Percentiles rank a stretch among this genome's conserved stretches.
Conservation (phyloP, 2,113 vertebrate species). For the Nymphicus hollandicus region DNA sequence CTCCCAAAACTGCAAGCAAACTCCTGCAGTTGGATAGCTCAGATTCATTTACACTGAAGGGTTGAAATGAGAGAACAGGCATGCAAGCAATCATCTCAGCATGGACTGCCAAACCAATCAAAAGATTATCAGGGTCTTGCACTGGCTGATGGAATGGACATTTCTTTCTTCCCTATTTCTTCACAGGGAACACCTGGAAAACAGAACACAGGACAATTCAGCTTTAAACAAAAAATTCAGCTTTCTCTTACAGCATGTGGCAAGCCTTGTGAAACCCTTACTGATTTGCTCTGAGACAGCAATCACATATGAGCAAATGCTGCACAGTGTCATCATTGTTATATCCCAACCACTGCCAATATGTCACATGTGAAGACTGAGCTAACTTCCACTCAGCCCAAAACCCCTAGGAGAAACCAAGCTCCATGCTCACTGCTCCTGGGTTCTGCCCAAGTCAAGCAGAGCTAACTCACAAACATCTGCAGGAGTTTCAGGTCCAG, state of each 20-base stretch:
- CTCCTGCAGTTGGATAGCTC: not conserved
- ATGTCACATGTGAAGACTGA: not conserved
- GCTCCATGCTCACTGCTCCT: accelerated
- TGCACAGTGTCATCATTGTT: not conserved
- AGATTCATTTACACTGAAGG: not conserved
- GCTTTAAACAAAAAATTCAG: not conserved
- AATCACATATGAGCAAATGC: accelerated
- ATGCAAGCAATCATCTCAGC: not conserved
- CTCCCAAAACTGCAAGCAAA: not conserved
- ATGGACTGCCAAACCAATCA: not conserved
- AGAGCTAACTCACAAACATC: not conserved
- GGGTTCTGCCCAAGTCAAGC: not conserved
- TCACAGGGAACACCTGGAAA: not conserved
- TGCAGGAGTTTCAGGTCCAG: not conserved
- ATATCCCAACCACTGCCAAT: accelerated
- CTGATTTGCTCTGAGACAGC: not conserved
- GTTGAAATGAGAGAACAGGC: not conserved
- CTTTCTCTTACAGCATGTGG: not conserved
- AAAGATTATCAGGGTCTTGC: not conserved
- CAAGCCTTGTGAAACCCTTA: not conserved
- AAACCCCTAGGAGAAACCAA: not conserved
- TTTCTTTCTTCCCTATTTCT: not conserved
- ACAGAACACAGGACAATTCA: not conserved
- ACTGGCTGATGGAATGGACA: not conserved
- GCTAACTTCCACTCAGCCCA: not conserved